Percentiles rank a stretch among this genome's conserved stretches.
phyloP scores from a whole-genome alignment of 2,113 vertebrate species.

The Amphiprion percula region DNA sequence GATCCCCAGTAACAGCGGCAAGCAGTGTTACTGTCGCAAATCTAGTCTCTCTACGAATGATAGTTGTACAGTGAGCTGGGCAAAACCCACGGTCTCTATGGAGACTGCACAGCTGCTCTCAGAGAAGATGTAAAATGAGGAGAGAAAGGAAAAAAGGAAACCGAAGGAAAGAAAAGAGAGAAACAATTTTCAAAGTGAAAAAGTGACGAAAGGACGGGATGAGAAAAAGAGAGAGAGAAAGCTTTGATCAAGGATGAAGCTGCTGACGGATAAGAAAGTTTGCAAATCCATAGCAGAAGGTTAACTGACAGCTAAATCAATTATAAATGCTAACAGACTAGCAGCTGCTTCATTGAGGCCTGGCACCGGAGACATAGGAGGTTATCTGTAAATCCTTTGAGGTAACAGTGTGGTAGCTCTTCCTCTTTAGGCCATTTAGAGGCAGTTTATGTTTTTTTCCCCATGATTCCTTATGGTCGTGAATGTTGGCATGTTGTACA shows the following conservation, averaged over 20 bases:
- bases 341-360: conserved; percentile 39
- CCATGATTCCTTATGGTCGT: too few relatives aligned
- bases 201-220: background rate
- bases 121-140: conserved; percentile 18
- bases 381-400: conserved; percentile 24
- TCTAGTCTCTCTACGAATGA: conserved; percentile 30
- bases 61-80: conserved; percentile 23
- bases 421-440: too few relatives aligned
- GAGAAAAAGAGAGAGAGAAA: background rate
- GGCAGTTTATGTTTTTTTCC: too few relatives aligned
- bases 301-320: conserved; percentile 61
- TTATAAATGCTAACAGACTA: conserved; percentile 62
- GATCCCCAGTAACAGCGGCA: conserved; percentile 12
- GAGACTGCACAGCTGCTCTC: conserved; percentile 4
- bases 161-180: too few relatives aligned
- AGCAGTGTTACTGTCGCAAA: conserved; percentile 16
- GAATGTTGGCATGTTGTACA: too few relatives aligned
- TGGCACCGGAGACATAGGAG: conserved; percentile 19
- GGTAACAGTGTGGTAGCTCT: too few relatives aligned
- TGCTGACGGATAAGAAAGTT: conserved; percentile 39
- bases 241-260: conserved; percentile 24
- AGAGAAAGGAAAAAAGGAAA: background rate
- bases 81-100: background rate
- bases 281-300: conserved; percentile 41
- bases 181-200: too few relatives aligned